Evolutionary conservation across 2,888 invertebrate genomes (phyloP), one percentile per base, ranked within the genome.

Genomic region (Thymelicus lineola): DNA sequence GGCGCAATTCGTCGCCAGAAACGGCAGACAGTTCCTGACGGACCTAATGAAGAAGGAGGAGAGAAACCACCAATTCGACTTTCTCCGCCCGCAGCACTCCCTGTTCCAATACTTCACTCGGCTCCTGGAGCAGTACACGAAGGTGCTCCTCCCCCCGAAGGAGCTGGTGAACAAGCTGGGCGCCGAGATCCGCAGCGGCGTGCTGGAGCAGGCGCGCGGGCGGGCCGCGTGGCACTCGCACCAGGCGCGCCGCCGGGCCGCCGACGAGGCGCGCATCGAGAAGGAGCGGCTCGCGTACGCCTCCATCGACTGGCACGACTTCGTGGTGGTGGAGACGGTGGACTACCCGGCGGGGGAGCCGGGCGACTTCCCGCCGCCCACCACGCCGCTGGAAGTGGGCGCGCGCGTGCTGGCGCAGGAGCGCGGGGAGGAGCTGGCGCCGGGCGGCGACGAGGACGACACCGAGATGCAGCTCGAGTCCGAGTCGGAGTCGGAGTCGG

Each of bases 251-350:
- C 97, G 99, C 80, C 96, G 97, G 74, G 96, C 98, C 0, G 97
- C 97, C 71, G 99, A 99, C 84, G 99, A 99, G 83, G 99, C 99
- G 74, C 98, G 98, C 80, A 95, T 98, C 9, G 99, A 99, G 87
- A 96, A 97, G 73, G 99, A 99, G 88, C 95, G 99, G 85, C 96
- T 98, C 38, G 98, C 98, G 0, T 99, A 99, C 86, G 99, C 99
- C 0, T 98, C 98, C 82, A 99, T 99, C 74, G 99, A 99, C 86
- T 99, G 99, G 99, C 99, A 99, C 86, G 99, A 99, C 89, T 99
- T 99, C 89, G 99, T 99, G 0, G 99, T 99, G 0, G 99, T 99
- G 0, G 99, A 99, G 92, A 99, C 99, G 0, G 99, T 99, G 0
- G 99, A 99, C 88, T 99, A 99, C 87, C 98, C 99, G 78, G 97